Evolutionary conservation across 92 coral and sea anemone genomes (phyloP), one percentile per base, ranked within the genome.

Genomic region (Siderastrea siderea): DNA sequence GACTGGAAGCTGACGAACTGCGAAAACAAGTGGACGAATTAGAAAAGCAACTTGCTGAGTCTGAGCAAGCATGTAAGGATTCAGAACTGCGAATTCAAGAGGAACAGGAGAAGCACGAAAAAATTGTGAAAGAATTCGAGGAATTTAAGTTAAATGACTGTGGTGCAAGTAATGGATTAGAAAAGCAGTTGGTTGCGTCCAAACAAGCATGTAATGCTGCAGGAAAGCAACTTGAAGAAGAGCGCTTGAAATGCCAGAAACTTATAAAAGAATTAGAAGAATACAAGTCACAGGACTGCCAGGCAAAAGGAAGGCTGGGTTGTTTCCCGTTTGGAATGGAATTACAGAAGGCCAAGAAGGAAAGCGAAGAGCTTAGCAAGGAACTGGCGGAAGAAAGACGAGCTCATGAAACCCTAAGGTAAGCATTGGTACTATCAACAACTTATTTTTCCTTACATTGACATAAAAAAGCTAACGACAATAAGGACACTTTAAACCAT

Each of bases 391-490:
- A 86, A 16, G 93, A 90, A 5, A 74, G 61, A 57, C 86, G 74
- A 65, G 77, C 80, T 3, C 90, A 86, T 68, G 87, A 90, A 16
- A 77, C 74, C 6, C 61, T 89, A 3, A 84, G 89, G 92, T 89
- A 1, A n/a, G 84, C 9, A 6, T 10, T 46, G 7, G 38, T 26
- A 26, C 38, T 26, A 26, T 26, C 38, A 26, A 26, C 38, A 26
- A 26, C 38, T 26, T 26, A 26, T 26, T 26, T 26, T 26, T 26
- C 38, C 38, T 26, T 26, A 26, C 38, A 26, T 26, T 26, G 38
- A 26, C 38, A 26, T 26, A 26, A 26, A 26, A 26, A 26, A 26
- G 38, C 38, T 26, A 26, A 26, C 38, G 38, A 26, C 38, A 26
- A 26, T 26, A 26, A 26, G 38, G 38, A 26, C 38, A 26, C 38